Percentiles rank a stretch among this genome's conserved stretches.
Evolutionary conservation across 2,888 invertebrate genomes (phyloP).

Genomic region (Xanthostigma xanthostigma): DNA sequence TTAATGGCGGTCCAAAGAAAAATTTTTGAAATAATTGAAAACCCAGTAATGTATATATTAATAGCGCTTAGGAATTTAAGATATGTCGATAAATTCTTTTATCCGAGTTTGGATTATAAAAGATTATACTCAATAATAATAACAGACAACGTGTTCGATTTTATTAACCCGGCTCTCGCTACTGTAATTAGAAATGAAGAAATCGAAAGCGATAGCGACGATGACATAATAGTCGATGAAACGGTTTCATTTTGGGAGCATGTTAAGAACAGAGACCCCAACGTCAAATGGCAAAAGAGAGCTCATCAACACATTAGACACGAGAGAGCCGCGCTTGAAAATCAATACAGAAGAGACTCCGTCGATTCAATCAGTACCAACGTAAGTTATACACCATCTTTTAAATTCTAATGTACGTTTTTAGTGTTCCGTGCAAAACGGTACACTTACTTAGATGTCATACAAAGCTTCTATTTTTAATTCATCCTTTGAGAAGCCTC

Average conservation of each 20-base stretch:
- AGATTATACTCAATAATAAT: conserved; percentile 43
- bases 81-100: conserved; percentile 43
- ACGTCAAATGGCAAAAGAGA: conserved; percentile 8
- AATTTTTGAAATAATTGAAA: conserved; percentile 50
- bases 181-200: conserved; percentile 7
- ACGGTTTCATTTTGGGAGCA: conserved; percentile 8
- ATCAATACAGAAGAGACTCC: conserved; percentile 13
- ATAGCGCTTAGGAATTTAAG: conserved; percentile 52
- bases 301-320: conserved; percentile 2
- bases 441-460: too few relatives aligned
- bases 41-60: conserved; percentile 55
- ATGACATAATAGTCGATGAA: conserved; percentile 14
- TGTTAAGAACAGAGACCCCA: conserved; percentile 4
- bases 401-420: background rate
- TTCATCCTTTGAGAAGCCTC: too few relatives aligned
- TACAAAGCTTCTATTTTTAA: too few relatives aligned
- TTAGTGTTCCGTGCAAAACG: too few relatives aligned
- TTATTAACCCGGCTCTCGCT: conserved; percentile 30
- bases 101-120: conserved; percentile 44
- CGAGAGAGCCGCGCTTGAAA: too few relatives aligned
- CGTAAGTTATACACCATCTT: conserved; percentile 25
- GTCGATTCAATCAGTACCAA: conserved; percentile 36
- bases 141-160: conserved; percentile 34
- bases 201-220: conserved; percentile 11
- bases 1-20: conserved; percentile 48